Conservation (phyloP, 2,113 vertebrate genomes). For the Phalacrocorax pelagicus region DNA sequence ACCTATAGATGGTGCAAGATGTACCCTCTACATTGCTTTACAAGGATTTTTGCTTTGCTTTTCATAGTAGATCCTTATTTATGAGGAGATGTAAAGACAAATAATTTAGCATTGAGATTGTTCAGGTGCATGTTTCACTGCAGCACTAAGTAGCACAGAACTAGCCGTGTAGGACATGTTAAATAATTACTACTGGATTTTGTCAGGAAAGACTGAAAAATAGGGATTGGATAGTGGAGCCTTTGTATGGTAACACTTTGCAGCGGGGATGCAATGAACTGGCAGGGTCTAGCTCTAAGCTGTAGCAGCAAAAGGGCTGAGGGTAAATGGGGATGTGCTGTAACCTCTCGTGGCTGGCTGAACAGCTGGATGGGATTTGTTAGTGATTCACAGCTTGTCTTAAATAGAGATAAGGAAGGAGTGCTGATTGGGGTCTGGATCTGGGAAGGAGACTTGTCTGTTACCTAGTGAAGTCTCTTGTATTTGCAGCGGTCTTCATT, state of each 20-base stretch:
- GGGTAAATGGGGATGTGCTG: not conserved
- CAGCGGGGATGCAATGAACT: accelerated
- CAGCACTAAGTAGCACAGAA: not conserved
- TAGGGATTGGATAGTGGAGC: not conserved
- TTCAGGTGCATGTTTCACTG: not conserved
- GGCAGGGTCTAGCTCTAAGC: accelerated
- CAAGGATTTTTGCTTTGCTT: not conserved
- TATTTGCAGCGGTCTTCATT: not conserved
- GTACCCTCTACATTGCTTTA: not conserved
- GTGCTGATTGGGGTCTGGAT: not conserved
- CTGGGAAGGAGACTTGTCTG: not conserved
- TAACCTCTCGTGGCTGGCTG: not conserved
- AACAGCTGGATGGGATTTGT: not conserved
- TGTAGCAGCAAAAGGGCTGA: not conserved
- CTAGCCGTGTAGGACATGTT: not conserved
- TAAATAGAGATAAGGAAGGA: not conserved
- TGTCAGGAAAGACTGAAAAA: not conserved
- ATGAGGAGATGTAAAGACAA: not conserved
- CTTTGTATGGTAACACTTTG: not conserved
- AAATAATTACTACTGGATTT: not conserved
- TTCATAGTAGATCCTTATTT: not conserved
- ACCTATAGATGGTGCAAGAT: not conserved
- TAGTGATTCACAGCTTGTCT: not conserved
- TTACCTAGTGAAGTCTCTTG: not conserved
- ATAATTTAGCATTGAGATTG: not conserved